Conservation (phyloP, 2,888 invertebrate genomes). For the Acanthacorydalis orientalis region DNA sequence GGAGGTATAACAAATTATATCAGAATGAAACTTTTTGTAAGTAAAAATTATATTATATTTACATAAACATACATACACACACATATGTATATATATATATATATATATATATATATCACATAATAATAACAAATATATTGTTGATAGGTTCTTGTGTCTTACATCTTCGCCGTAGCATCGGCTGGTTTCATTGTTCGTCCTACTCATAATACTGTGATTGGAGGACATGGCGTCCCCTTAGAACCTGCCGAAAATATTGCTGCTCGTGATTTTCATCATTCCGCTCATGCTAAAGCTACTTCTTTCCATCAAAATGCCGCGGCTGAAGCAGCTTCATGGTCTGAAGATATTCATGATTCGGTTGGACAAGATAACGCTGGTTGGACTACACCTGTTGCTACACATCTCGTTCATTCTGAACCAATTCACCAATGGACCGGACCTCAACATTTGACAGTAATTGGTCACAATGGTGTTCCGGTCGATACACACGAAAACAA, state of each 20-base stretch:
- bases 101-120: too few species aligned
- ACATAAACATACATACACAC: too few species aligned
- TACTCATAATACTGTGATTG: constrained; percentile 1
- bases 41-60: too few species aligned
- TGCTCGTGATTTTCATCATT: constrained; percentile 1
- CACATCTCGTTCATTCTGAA: background rate
- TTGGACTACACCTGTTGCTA: background rate
- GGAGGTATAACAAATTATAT: too few species aligned
- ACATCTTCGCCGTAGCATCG: constrained; percentile 8
- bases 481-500: constrained; percentile 38
- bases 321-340: constrained; percentile 13
- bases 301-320: constrained; percentile 15
- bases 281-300: constrained; percentile 12
- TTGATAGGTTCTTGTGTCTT: constrained; percentile 8
- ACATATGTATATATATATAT: too few species aligned
- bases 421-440: constrained; percentile 9
- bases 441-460: background rate
- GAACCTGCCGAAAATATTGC: constrained; percentile 5
- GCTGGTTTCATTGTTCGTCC: background rate
- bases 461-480: constrained; percentile 17
- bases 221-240: constrained; percentile 2
- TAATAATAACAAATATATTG: too few species aligned
- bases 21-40: constrained; percentile 2
- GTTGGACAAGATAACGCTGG: background rate
- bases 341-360: background rate